Evolutionary conservation across 1,140 invertebrate genomes (phyloP).

Genomic region (Pantala flavescens): DNA sequence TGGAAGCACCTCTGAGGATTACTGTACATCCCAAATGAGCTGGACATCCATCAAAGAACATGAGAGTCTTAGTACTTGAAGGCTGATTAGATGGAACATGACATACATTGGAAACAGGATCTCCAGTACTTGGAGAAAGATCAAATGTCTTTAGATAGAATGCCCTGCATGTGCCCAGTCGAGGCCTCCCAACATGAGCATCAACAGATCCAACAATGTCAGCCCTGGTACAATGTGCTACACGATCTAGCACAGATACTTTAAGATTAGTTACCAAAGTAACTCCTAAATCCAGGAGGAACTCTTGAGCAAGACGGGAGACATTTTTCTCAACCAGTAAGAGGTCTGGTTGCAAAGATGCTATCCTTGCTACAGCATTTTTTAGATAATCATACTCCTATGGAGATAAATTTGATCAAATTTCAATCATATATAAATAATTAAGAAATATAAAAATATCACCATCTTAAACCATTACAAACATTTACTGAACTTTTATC

Average conservation of each 20-base stretch:
- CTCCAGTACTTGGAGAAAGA: not conserved
- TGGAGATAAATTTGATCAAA: conserved; percentile 20
- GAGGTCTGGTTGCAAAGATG: conserved; percentile 71
- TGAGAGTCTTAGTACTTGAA: conserved; percentile 66
- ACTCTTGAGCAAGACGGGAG: conserved; percentile 78
- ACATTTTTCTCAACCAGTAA: conserved; percentile 85
- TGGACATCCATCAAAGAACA: conserved; percentile 88
- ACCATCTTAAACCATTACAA: too few relatives aligned
- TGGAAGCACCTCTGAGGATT: conserved; percentile 65
- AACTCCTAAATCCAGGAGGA: conserved; percentile 64
- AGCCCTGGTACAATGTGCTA: conserved; percentile 72
- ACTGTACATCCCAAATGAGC: conserved; percentile 82
- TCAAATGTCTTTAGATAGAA: conserved; percentile 19
- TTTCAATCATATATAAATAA: too few relatives aligned
- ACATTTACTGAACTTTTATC: too few relatives aligned
- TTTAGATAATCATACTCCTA: conserved; percentile 83
- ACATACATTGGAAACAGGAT: not conserved
- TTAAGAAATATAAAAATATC: too few relatives aligned
- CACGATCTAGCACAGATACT: conserved; percentile 65
- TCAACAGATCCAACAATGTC: conserved; percentile 86
- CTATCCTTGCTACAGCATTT: conserved; percentile 80
- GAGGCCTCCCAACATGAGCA: conserved; percentile 67
- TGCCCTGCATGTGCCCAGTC: conserved; percentile 63
- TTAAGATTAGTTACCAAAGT: conserved; percentile 86
- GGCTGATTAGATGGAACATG: conserved; percentile 26